Evolutionary conservation across 2,113 vertebrate genomes (phyloP).

Genomic region (Sinosuthora webbiana): DNA sequence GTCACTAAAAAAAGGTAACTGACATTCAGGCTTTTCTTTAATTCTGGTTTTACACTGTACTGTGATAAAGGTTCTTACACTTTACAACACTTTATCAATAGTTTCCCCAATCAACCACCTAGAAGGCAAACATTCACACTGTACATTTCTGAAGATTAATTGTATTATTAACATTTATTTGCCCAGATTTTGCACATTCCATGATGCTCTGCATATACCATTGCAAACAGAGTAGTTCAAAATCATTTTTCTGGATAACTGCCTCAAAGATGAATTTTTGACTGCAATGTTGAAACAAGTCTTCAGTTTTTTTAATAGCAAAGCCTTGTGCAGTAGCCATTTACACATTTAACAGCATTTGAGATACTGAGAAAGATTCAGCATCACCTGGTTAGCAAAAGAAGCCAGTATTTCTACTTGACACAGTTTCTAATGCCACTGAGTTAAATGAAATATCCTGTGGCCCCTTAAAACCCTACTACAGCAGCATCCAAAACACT

Average conservation of each 20-base stretch:
- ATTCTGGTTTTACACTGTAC: background rate
- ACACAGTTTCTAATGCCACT: background rate
- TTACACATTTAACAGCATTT: background rate
- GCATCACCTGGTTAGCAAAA: background rate
- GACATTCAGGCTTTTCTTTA: background rate
- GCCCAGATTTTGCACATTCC: background rate
- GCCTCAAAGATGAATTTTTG: background rate
- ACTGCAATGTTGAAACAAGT: background rate
- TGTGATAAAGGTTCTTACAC: background rate
- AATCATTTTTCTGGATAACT: background rate
- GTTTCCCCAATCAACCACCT: background rate
- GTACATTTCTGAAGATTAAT: background rate
- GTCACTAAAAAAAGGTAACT: background rate
- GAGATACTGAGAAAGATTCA: background rate
- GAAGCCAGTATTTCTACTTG: background rate
- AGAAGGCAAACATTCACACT: background rate
- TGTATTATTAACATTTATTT: background rate
- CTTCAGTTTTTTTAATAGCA: background rate
- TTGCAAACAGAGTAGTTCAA: background rate
- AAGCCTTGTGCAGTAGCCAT: background rate
- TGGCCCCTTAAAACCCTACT: background rate
- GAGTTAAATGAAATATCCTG: background rate
- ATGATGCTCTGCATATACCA: background rate
- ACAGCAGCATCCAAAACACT: background rate
- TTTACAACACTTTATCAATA: background rate